These are phyloP conservation scores for Esox niger DNA, from an alignment of 2,113 vertebrate genomes.

Conservation along the genomic window DNA sequence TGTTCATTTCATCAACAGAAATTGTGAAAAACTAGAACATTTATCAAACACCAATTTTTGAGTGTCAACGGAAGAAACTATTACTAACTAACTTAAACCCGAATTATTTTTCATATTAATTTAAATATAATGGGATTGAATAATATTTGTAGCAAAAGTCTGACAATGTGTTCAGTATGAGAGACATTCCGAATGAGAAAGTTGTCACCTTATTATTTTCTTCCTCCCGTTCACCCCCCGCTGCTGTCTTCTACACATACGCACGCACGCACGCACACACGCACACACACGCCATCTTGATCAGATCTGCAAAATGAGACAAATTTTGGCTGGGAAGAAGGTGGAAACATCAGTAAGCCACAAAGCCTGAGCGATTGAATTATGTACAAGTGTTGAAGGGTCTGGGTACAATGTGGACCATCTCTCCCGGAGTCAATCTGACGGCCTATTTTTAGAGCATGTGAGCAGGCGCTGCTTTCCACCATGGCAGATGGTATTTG, in stretches of 20 bases:
- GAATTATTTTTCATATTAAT: no score
- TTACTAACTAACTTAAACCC: no score
- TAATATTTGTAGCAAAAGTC: no score
- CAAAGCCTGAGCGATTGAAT: slow-evolving; percentile 21
- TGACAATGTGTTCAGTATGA: no score
- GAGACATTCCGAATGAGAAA: slow-evolving; percentile 20
- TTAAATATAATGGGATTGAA: no score
- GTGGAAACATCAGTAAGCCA: slow-evolving; percentile 35
- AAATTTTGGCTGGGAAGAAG: slow-evolving; percentile 20
- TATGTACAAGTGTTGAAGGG: slow-evolving; percentile 30
- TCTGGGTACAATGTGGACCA: slow-evolving; percentile 45
- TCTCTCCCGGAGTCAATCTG: slow-evolving; percentile 60
- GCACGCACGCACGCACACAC: slow-evolving; percentile 1
- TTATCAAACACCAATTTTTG: no score
- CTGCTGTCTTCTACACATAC: neutral
- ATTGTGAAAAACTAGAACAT: no score
- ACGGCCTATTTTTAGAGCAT: slow-evolving; percentile 76
- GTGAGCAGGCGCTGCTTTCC: slow-evolving; percentile 55
- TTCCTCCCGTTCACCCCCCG: slow-evolving; percentile 2
- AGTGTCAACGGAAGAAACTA: no score
- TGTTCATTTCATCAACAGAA: no score
- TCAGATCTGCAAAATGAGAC: slow-evolving; percentile 30
- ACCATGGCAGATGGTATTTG: slow-evolving; percentile 86
- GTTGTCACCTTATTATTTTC: neutral
- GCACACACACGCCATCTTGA: slow-evolving; percentile 5